phyloP scores from a whole-genome alignment of 2,113 vertebrate genomes.

The Alces alces region DNA sequence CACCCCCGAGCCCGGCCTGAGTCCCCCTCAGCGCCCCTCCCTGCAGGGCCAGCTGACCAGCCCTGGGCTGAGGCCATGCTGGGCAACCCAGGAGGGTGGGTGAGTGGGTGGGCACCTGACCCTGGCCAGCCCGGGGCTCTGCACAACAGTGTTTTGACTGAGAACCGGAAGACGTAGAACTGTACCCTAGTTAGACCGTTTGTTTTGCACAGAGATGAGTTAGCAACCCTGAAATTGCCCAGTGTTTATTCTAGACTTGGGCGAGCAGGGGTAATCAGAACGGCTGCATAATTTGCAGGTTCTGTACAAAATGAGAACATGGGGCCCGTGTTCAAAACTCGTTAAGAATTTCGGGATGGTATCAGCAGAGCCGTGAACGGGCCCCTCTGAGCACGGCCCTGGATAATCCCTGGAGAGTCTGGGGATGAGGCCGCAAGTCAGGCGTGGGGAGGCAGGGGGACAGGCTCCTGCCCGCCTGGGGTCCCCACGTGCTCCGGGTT shows the following conservation, averaged over 20 bases:
- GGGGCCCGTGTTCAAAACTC: not conserved
- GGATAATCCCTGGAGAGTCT: not conserved
- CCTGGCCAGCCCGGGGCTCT: not conserved
- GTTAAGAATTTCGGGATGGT: not conserved
- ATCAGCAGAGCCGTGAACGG: not conserved
- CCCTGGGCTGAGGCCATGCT: not conserved
- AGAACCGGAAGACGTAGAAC: fast-evolving
- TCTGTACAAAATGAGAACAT: not conserved
- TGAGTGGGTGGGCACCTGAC: not conserved
- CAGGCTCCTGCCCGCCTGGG: fast-evolving
- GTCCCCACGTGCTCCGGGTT: fast-evolving
- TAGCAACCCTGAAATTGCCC: not conserved
- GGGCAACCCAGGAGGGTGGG: not conserved
- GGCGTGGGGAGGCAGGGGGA: fast-evolving
- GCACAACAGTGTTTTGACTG: fast-evolving
- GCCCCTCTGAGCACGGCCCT: fast-evolving
- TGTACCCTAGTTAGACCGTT: not conserved
- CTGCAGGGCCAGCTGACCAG: not conserved
- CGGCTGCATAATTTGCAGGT: not conserved
- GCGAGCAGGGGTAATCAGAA: not conserved
- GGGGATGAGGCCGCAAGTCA: not conserved
- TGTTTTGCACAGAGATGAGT: not conserved
- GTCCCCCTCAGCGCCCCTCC: not conserved
- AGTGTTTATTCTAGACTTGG: not conserved
- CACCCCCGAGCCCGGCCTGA: not conserved